These are phyloP conservation scores for Meloidogyne exigua DNA, from an alignment of 1,140 invertebrate species.

Conservation along the genomic window DNA sequence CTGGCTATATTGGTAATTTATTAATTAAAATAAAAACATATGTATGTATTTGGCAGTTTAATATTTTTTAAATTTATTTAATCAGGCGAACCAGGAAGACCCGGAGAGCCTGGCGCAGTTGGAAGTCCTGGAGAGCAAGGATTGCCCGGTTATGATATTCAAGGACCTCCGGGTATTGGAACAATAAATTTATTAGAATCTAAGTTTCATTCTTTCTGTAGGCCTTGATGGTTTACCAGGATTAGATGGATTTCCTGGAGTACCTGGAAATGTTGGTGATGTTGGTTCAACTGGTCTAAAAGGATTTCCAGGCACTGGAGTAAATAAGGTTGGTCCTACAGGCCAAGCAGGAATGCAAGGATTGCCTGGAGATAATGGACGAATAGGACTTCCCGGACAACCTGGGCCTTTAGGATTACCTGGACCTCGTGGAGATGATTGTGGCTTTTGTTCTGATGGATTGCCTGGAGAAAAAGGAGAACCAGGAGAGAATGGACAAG, in stretches of 20 bases:
- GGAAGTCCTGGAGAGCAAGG: constrained; percentile 51
- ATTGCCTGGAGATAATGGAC: constrained; percentile 55
- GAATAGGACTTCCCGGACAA: constrained; percentile 54
- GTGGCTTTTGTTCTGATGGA: constrained; percentile 53
- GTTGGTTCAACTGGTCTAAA: constrained; percentile 52
- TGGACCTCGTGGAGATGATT: constrained; percentile 42
- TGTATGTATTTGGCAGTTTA: no score
- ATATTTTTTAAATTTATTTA: no score
- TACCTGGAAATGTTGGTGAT: constrained; percentile 60
- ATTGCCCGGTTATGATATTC: constrained; percentile 58
- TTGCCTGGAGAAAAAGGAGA: constrained; percentile 38
- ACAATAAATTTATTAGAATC: not conserved
- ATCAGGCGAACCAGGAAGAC: constrained; percentile 21
- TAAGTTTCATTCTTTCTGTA: constrained; percentile 21
- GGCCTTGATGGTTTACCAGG: constrained; percentile 54
- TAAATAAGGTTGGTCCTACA: constrained; percentile 57
- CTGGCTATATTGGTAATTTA: constrained; percentile 27
- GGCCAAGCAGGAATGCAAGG: constrained; percentile 53
- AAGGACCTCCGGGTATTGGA: constrained; percentile 55
- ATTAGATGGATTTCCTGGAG: constrained; percentile 55
- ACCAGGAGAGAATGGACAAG: constrained; percentile 34
- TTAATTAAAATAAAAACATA: no score
- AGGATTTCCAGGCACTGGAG: constrained; percentile 61
- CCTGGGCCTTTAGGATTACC: constrained; percentile 29
- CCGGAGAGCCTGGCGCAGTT: constrained; percentile 46